Base-by-base conservation (phyloP, 1,140 invertebrate species). In the Dryas iulia region DNA sequence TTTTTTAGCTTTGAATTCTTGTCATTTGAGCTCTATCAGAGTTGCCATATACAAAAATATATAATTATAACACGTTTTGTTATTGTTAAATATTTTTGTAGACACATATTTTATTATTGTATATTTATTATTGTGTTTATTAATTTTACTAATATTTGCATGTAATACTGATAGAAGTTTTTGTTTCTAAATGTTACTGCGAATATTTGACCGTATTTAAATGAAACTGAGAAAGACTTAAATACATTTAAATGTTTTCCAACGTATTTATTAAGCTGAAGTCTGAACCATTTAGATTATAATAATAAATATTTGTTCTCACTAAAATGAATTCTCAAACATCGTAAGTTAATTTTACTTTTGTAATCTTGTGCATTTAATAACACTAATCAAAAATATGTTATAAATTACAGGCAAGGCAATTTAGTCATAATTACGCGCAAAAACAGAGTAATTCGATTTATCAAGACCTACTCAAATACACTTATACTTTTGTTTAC, bases 391-490 rank as follows among this genome's bases (percentile, higher is more conserved):
- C 14, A 39, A 39, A 14, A 31, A 23, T 33, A 24, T 33, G 26
- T 66, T n/a, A 47, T 47, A 62, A 62, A 57, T 83, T 86, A 14
- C 77, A 88, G 86, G 6, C 84, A 84, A 63, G 62, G 71, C n/a
- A 81, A 84, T 70, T 62, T 86, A 7, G 58, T 86, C 25, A 79
- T 85, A 63, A 64, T 76, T 10, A 79, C 76, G 5, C 76, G 69
- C 39, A 77, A 72, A 61, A 74, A 70, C 53, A 71, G 72, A 21
- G 39, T 81, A 5, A 69, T 67, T 26, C 69, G 80, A 53, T 81
- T 79, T 61, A 76, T 64, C 21, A 85, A 80, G 61, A 61, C 78
- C 7, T 85, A 87, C 64, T 79, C 70, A 74, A 81, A 77, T 33
- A 72, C 66, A 14, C 53, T 81, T 3, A 52, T 83, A 10, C 23